A percentile compares a stretch with the other conserved stretches of the same genome.
Conservation (phyloP, 2,113 vertebrate genomes). For the Albula glossodonta region DNA sequence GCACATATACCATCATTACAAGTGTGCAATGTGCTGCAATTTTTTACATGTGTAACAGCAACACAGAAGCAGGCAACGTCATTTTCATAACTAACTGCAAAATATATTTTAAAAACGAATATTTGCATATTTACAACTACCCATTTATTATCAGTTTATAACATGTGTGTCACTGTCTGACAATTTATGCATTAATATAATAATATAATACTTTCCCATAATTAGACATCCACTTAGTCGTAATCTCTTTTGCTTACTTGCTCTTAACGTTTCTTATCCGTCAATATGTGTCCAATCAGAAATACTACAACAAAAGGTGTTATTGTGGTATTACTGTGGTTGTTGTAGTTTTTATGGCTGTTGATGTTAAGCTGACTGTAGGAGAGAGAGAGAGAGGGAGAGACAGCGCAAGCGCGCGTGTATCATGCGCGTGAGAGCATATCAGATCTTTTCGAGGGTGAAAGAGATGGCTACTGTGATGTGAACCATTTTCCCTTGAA, state of each 20-base stretch:
- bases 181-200: too few species aligned
- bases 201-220: too few species aligned
- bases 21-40: not conserved
- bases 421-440: not conserved
- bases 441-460: not conserved
- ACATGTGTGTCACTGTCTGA: not conserved
- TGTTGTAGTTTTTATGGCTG: too few species aligned
- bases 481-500: not conserved
- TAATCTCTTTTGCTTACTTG: too few species aligned
- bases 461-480: not conserved
- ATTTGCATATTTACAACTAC: not conserved
- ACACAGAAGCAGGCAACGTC: not conserved
- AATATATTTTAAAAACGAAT: not conserved
- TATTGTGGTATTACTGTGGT: not conserved
- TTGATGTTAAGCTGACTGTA: too few species aligned
- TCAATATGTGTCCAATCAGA: not conserved
- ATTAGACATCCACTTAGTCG: too few species aligned
- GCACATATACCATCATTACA: not conserved
- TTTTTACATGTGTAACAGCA: not conserved
- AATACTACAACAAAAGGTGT: not conserved
- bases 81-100: not conserved
- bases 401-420: not conserved
- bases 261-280: not conserved
- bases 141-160: not conserved
- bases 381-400: not conserved